A percentile compares a stretch with the other conserved stretches of the same genome.
Evolutionary conservation across 2,797 vertebrate genomes (phyloP).

Genomic region (Chloroceryle amazona): DNA sequence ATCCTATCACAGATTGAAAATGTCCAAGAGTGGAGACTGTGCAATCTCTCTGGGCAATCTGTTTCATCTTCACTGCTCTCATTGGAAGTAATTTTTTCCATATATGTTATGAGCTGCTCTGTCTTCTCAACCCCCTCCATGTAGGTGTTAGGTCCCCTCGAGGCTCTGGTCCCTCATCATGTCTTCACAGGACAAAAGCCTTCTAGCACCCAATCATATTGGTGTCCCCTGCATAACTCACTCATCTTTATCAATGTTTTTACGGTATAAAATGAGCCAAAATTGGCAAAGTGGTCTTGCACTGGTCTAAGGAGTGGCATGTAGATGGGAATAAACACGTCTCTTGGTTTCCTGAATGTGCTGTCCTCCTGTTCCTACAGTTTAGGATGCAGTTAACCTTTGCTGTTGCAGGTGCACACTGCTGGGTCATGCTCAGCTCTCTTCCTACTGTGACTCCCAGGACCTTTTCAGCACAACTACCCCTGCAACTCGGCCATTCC

Average conservation of each 20-base stretch:
- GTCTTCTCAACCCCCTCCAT: background rate
- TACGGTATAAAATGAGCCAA: background rate
- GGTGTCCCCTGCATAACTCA: background rate
- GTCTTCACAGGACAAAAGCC: background rate
- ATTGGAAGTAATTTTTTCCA: background rate
- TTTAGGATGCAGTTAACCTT: background rate
- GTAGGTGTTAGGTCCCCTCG: background rate
- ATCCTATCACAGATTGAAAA: background rate
- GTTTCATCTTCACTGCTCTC: background rate
- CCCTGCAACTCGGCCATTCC: background rate
- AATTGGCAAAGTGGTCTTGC: background rate
- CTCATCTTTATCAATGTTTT: background rate
- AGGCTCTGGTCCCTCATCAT: background rate
- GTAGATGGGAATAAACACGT: background rate
- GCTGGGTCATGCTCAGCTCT: background rate
- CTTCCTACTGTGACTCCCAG: background rate
- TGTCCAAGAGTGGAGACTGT: background rate
- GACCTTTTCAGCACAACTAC: background rate
- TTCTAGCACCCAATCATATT: background rate
- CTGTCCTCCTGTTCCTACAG: background rate
- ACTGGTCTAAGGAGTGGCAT: rapidly evolving
- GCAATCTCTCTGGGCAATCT: background rate
- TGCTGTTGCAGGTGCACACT: background rate
- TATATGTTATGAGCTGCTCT: background rate
- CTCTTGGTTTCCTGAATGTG: background rate